Percentiles rank a stretch among this genome's conserved stretches.
phyloP scores from a whole-genome alignment of 2,113 vertebrate species.

The Ginglymostoma cirratum region DNA sequence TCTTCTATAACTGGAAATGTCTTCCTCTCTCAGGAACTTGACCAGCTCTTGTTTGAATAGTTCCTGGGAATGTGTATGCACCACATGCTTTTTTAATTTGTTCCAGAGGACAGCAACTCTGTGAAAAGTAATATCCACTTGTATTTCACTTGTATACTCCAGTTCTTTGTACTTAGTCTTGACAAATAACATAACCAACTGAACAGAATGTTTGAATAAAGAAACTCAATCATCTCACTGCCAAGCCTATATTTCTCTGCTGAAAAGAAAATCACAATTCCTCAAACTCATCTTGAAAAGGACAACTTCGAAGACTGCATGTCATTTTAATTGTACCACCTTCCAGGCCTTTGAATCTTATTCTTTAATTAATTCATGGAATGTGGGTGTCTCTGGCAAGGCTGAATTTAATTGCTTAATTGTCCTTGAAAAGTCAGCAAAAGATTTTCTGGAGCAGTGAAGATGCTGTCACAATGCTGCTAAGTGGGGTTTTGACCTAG shows the following conservation, averaged over 20 bases:
- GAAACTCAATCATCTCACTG: background rate
- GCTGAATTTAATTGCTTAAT: background rate
- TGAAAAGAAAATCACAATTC: background rate
- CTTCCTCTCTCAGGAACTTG: conserved; percentile 18
- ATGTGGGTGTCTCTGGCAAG: background rate
- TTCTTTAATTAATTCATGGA: background rate
- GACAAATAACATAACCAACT: background rate
- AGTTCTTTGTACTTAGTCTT: background rate
- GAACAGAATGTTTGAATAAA: background rate
- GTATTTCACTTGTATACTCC: background rate
- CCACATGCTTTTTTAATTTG: background rate
- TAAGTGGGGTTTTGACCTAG: background rate
- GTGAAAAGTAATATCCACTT: background rate
- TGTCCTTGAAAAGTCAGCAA: background rate
- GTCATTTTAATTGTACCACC: background rate
- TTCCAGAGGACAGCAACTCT: background rate
- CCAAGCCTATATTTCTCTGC: background rate
- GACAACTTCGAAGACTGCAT: background rate
- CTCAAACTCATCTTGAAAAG: background rate
- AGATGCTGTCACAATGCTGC: background rate
- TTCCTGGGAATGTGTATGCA: background rate
- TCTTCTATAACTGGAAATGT: background rate
- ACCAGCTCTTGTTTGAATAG: background rate
- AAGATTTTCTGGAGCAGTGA: background rate
- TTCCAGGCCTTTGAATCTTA: background rate